Conservation (phyloP, 2,113 vertebrate species). For the Myiozetetes cayanensis region DNA sequence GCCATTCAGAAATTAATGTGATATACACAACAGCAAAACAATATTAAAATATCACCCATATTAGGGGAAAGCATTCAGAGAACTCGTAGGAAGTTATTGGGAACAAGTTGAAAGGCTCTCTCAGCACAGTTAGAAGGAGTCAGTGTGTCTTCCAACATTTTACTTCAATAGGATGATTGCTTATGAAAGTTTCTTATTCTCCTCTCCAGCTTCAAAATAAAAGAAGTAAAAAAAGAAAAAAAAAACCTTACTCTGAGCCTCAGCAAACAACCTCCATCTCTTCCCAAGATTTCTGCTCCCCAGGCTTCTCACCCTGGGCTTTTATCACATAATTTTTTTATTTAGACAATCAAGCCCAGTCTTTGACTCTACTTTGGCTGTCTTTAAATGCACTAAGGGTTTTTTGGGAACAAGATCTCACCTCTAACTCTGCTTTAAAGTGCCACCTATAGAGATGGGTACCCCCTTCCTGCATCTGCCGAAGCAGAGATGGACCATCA, state of each 20-base stretch:
- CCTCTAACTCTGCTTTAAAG: not conserved
- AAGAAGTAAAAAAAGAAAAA: too few relatives aligned
- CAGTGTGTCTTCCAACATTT: not conserved
- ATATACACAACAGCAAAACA: not conserved
- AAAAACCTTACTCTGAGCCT: not conserved
- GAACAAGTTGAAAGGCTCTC: not conserved
- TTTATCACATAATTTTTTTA: not conserved
- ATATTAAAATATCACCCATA: not conserved
- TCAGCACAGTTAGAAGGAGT: not conserved
- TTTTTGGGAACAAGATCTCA: not conserved
- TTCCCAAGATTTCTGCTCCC: not conserved
- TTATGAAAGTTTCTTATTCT: not conserved
- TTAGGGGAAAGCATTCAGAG: not conserved
- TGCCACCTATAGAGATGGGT: rapidly evolving
- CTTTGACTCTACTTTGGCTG: not conserved
- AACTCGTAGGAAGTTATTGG: not conserved
- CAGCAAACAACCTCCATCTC: not conserved
- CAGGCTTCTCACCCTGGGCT: not conserved
- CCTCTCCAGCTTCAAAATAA: not conserved
- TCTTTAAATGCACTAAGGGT: not conserved
- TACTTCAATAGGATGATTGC: not conserved
- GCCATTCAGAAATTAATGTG: not conserved
- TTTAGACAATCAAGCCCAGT: not conserved
- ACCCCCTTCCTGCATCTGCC: not conserved
- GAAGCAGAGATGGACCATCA: not conserved